Evolutionary conservation across 2,888 invertebrate genomes (phyloP), one percentile per base, ranked within the genome.

Genomic region (Drosophila dives): DNA sequence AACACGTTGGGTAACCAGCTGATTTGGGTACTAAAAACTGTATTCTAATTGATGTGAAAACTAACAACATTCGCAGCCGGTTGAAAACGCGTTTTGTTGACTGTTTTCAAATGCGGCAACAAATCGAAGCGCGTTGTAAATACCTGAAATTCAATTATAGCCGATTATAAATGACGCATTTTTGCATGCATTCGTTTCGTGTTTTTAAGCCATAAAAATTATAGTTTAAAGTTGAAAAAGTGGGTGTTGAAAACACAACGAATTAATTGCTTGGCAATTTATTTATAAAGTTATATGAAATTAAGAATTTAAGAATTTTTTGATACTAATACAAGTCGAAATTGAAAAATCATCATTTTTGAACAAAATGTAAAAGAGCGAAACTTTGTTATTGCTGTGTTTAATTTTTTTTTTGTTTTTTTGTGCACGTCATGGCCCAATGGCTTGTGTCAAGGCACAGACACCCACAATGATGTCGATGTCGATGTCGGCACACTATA

Each of bases 401-500:
- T 48, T 48, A 6, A 48, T 58, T 45, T 59, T 15, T 50, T 36
- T 38, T 7, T 53, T 59, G 36, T 53, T n/a, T 56, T 20, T 74
- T 83, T 81, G 66, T 78, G 76, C 81, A 61, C 83, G 87, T 87
- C 87, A 86, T 83, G 83, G 74, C 74, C 81, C 71, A 81, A 81
- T 80, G 80, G 77, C 71, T 81, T 83, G 81, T 80, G 78, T 81
- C 80, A 78, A 81, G 83, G 83, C 83, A 78, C 68, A 80, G 86
- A 87, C 86, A 86, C 86, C 86, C 86, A 86, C 86, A 86, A 86
- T 75, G 80, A 61, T 77, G 81, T 72, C 84, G 79, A 77, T 75
- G 29, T 29, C 29, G 29, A 29, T 29, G 77, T 72, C 77, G 85
- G 86, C 83, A 81, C 69, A 80, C 82, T 77, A 83, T 85, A 86